Evolutionary conservation across 2,113 vertebrate species (phyloP), one percentile per base, ranked within the genome.

Genomic region (Phrynosoma platyrhinos): DNA sequence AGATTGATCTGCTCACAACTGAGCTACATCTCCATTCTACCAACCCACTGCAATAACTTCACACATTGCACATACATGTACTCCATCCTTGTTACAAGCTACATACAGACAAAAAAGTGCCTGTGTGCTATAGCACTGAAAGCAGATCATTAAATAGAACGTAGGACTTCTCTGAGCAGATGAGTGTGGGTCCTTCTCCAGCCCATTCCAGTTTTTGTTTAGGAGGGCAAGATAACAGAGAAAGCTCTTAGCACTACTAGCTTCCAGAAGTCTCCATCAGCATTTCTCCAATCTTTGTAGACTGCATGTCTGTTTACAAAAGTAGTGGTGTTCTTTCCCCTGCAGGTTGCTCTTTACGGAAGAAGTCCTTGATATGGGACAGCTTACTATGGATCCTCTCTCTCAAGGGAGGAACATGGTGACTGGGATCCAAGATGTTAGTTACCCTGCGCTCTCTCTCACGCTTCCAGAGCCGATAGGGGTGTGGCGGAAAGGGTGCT

Each of bases 351-450:
- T 90, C 91, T 47, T 95, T 96, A 55, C 64, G 95, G 71, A 98
- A 97, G 40, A 98, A 68, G 84, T 97, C 97, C 69, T 92, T 96
- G 30, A 95, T 78, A 42, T 93, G 92, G 14, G 95, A 83, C 13
- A 97, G 86, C 5, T 93, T 92, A 90, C 93, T 96, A 13, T 96
- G 92, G 0, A 99, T 88, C 78, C 98, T 98, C 84, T 97, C 96
- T 83, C 96, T 96, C 62, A 99, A 82, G 0, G 98, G 96, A 9
- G 98, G 98, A 52, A 97, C 93, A 64, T 99, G 99, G 93, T 99
- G 96, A 93, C 98, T 99, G 3, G 99, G 99, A 91, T 99, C 98
- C 89, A 99, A 95, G 42, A 99, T 95, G 89, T 99, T 99, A 7
- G 98, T 99, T 64, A 97, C 97, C n/a, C 99, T 98, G 1, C 98